phyloP scores from a whole-genome alignment of 1,140 invertebrate genomes.

The Ostrea denselamellosa region DNA sequence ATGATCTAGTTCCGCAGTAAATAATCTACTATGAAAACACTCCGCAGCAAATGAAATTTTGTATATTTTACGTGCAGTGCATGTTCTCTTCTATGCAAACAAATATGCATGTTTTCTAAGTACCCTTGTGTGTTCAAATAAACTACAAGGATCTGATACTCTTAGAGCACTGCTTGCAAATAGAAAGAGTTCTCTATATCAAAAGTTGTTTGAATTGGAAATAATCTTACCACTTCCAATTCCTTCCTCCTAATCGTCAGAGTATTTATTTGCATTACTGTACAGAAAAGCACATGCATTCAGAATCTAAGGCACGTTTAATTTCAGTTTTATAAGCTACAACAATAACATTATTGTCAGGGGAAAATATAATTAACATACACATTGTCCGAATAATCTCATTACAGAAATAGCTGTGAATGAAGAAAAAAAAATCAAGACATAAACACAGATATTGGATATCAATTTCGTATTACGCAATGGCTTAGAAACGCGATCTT shows the following conservation, averaged over 20 bases:
- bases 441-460: no score
- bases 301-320: background rate
- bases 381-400: background rate
- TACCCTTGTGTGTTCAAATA: background rate
- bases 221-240: background rate
- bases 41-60: conserved; percentile 21
- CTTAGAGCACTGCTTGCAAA: background rate
- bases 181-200: background rate
- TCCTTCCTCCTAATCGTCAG: background rate
- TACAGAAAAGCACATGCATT: background rate
- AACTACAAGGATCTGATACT: background rate
- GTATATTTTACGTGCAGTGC: background rate
- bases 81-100: background rate
- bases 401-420: background rate
- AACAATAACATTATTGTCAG: background rate
- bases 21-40: background rate
- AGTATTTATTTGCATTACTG: background rate
- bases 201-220: background rate
- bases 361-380: background rate
- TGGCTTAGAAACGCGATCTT: background rate
- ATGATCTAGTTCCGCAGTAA: conserved; percentile 15
- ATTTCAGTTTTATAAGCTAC: background rate
- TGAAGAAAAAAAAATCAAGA: background rate
- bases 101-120: background rate
- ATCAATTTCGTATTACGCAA: background rate